Percentiles rank a stretch among this genome's conserved stretches.
phyloP scores from a whole-genome alignment of 1,140 invertebrate species.

The Atta texana region DNA sequence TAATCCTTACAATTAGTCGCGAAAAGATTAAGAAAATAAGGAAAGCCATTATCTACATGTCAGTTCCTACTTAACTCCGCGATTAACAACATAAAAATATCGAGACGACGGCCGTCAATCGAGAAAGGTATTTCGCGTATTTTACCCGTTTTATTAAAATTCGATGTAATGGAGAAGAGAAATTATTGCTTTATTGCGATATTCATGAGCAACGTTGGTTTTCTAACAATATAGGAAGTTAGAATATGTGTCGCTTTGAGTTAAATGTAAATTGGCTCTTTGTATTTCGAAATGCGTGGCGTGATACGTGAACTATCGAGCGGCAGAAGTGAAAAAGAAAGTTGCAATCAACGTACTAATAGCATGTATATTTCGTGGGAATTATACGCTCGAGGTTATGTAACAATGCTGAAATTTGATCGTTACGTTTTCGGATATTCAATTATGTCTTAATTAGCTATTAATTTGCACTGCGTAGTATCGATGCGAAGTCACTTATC shows the following conservation, averaged over 20 bases:
- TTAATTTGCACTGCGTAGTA: neutral
- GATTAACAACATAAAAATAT: neutral
- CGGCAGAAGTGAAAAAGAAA: neutral
- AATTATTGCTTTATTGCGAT: neutral
- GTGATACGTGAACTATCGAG: neutral
- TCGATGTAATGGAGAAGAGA: neutral
- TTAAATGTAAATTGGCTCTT: neutral
- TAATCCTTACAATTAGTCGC: neutral
- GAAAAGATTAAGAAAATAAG: neutral
- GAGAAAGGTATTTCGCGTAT: neutral
- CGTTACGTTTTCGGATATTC: slow-evolving; percentile 17
- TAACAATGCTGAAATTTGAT: neutral
- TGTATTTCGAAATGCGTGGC: neutral
- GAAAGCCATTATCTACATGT: neutral
- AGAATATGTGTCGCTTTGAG: neutral
- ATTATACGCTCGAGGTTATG: neutral
- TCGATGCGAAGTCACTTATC: neutral
- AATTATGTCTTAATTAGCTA: slow-evolving; percentile 3
- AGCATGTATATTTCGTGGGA: neutral
- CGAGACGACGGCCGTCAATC: neutral
- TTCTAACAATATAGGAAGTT: neutral
- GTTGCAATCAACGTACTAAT: neutral
- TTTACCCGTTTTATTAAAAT: neutral
- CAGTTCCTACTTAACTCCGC: neutral
- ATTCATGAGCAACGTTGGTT: neutral